A percentile compares a stretch with the other conserved stretches of the same genome.
These are phyloP conservation scores for Tipula unca DNA, from an alignment of 2,888 invertebrate genomes.

Conservation along the genomic window DNA sequence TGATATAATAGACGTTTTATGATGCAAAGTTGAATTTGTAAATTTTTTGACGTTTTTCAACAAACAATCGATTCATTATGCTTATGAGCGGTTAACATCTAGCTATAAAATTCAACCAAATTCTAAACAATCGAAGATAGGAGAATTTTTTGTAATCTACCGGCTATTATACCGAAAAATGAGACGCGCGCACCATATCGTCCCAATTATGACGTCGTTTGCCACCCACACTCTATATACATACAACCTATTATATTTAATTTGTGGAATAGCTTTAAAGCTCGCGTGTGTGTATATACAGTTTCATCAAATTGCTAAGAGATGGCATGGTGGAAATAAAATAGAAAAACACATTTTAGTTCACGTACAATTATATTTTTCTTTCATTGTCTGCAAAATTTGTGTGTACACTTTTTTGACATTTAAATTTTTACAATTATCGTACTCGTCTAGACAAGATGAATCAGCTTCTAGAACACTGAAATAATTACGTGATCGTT, in stretches of 20 bases:
- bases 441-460: background rate
- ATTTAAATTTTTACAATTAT: background rate
- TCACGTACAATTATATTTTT: background rate
- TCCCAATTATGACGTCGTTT: background rate
- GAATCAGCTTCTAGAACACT: background rate
- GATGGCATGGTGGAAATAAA: background rate
- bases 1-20: too few relatives aligned
- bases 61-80: too few relatives aligned
- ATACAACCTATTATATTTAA: background rate
- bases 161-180: background rate
- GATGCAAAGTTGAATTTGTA: too few relatives aligned
- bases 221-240: background rate
- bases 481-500: background rate
- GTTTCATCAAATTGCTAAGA: background rate
- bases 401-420: background rate
- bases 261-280: background rate
- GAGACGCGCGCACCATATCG: background rate
- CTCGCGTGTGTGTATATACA: background rate
- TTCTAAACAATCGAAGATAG: background rate
- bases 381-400: background rate
- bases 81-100: too few relatives aligned
- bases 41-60: too few relatives aligned
- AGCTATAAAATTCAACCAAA: too few relatives aligned
- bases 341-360: background rate
- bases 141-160: background rate